A percentile compares a stretch with the other conserved stretches of the same genome.
Conservation (phyloP, 30 jellyfish, hydroid and myxozoan species). For the Turritopsis rubra region DNA sequence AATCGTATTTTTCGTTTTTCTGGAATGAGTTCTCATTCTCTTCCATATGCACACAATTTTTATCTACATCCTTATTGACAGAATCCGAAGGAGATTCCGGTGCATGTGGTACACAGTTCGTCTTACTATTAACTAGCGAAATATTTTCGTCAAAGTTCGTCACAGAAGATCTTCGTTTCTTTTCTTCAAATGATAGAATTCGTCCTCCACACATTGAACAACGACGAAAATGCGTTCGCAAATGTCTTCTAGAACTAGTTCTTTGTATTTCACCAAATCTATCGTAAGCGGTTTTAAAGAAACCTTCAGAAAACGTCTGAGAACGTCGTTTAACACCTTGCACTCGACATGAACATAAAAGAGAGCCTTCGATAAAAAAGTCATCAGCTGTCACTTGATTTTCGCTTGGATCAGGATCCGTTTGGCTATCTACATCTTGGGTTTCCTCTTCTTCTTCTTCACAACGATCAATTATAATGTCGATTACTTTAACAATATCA, state of each 20-base stretch:
- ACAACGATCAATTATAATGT: slow-evolving; percentile 52
- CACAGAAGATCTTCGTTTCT: not conserved
- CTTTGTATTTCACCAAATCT: slow-evolving; percentile 57
- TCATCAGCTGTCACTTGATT: slow-evolving; percentile 15
- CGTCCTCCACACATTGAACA: slow-evolving; percentile 79
- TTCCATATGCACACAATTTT: not conserved
- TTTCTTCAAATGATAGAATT: slow-evolving; percentile 5
- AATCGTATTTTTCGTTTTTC: not conserved
- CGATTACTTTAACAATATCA: slow-evolving; percentile 63
- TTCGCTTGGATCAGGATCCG: not conserved
- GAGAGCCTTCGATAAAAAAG: slow-evolving; percentile 51
- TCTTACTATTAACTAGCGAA: not conserved
- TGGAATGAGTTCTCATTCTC: not conserved
- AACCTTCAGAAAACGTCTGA: not conserved
- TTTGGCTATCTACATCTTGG: not conserved
- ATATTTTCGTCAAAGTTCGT: not conserved
- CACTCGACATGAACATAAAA: slow-evolving; percentile 46
- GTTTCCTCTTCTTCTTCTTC: slow-evolving; percentile 25
- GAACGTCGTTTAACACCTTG: not conserved
- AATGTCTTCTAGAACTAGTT: slow-evolving; percentile 57
- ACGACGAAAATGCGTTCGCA: slow-evolving; percentile 38
- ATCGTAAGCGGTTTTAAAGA: slow-evolving; percentile 31
- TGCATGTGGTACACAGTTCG: not conserved
- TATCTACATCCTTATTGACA: not conserved
- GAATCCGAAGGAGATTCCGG: not conserved